Evolutionary conservation across 2,888 invertebrate species (phyloP), one percentile per base, ranked within the genome.

Genomic region (Drosophila falleni): DNA sequence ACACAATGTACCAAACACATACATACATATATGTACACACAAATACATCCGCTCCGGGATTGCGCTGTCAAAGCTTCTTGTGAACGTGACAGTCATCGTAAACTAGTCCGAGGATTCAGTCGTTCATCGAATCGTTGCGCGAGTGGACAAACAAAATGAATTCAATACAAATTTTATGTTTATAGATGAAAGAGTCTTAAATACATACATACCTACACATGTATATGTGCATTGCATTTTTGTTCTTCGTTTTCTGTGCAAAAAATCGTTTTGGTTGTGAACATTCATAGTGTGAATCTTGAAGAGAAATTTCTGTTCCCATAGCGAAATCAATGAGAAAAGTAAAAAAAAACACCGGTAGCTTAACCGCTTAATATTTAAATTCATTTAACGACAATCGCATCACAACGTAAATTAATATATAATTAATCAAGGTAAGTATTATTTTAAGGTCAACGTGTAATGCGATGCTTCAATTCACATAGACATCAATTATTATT

Each of bases 81-180:
- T 29, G 56, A 31, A 47, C 31, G 53, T 70, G 73, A 56, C 80
- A 88, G 89, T 88, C 88, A 73, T 78, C 76, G 69, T 78, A 68
- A 80, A 80, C 66, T 78, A 70, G 75, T 80, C 86, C 66, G 76
- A 59, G 66, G 77, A 74, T 69, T 64, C 74, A 73, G 88, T 83
- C 80, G 64, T 65, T 63, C 63, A 70, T 75, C 66, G 46, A 55
- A 33, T 49, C 60, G 46, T 47, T 55, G 47, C 65, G 69, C 37
- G 63, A 59, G 46, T 31, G 15, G 26, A 63, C 35, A 55, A 41
- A 47, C 51, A 76, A 65, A 50, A 49, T 64, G 68, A 64, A 33
- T 62, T 61, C 79, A 26, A 66, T 68, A 77, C 59, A 80, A 71
- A 65, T 76, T 54, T 59, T 60, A 61, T 70, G 68, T 66, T 75